A percentile compares a stretch with the other conserved stretches of the same genome.
Evolutionary conservation across 2,888 invertebrate species (phyloP).

Genomic region (Omphaloscelis lunosa): DNA sequence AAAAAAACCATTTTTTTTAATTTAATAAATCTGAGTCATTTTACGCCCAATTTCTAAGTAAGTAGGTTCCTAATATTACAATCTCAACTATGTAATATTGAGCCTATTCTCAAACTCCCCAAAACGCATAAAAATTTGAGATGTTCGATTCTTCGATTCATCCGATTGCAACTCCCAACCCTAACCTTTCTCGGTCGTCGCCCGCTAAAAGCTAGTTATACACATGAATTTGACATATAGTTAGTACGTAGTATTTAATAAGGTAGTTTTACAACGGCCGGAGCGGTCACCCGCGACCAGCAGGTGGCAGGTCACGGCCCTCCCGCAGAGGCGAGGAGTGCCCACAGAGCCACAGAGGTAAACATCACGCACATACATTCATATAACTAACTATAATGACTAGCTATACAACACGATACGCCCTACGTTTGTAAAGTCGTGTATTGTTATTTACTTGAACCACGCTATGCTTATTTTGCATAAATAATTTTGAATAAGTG

Average conservation of each 20-base stretch:
- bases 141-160: background rate
- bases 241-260: constrained; percentile 23
- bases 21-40: background rate
- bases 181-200: background rate
- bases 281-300: constrained; percentile 70
- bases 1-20: too few species aligned
- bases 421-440: constrained; percentile 21
- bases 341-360: constrained; percentile 41
- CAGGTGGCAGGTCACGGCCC: constrained; percentile 75
- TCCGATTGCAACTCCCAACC: background rate
- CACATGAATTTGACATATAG: constrained; percentile 13
- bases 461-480: constrained; percentile 30
- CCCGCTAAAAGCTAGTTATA: background rate
- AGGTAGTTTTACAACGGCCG: constrained; percentile 49
- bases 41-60: background rate
- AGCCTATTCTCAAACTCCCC: background rate
- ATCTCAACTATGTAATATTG: too few species aligned
- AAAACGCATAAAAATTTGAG: background rate
- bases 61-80: background rate
- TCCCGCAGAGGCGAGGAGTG: constrained; percentile 49
- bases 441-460: constrained; percentile 40
- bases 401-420: constrained; percentile 20
- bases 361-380: constrained; percentile 48
- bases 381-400: constrained; percentile 3
- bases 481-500: constrained; percentile 14